Percentiles rank a stretch among this genome's conserved stretches.
Conservation (phyloP, 1,140 invertebrate genomes). For the Drosophila sulfurigaster region DNA sequence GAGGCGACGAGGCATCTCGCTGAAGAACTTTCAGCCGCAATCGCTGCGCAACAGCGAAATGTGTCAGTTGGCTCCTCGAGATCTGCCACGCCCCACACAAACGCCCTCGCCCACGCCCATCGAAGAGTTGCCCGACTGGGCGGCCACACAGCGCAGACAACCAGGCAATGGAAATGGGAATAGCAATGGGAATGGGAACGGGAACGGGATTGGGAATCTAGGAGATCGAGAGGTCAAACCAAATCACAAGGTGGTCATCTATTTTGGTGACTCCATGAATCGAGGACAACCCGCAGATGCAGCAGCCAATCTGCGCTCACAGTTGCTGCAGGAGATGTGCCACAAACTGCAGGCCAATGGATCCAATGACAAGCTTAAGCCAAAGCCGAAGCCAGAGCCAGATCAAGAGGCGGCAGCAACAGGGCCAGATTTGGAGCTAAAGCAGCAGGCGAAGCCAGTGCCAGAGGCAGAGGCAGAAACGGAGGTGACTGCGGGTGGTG, state of each 20-base stretch:
- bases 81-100: conserved; percentile 63
- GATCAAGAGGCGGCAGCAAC: too few relatives aligned
- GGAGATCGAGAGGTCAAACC: conserved; percentile 56
- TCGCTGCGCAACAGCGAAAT: conserved; percentile 81
- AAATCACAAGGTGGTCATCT: conserved; percentile 89
- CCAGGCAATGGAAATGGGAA: conserved; percentile 15
- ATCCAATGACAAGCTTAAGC: conserved; percentile 29
- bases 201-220: conserved; percentile 37
- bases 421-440: not conserved
- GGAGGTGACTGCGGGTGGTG: conserved; percentile 23
- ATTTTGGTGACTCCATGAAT: conserved; percentile 89
- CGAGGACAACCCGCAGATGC: conserved; percentile 73
- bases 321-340: conserved; percentile 76
- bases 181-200: conserved; percentile 15
- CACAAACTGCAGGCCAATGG: conserved; percentile 57
- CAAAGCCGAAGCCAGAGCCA: not conserved
- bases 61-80: conserved; percentile 58
- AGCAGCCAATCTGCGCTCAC: conserved; percentile 60
- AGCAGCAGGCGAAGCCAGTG: not conserved
- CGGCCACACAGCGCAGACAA: conserved; percentile 35
- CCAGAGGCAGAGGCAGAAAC: not conserved
- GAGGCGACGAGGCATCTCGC: conserved; percentile 73
- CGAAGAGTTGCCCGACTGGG: conserved; percentile 71
- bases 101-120: conserved; percentile 78
- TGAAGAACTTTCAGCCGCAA: conserved; percentile 80